Conservation (phyloP, 2,113 vertebrate genomes). For the Cepphus grylle region DNA sequence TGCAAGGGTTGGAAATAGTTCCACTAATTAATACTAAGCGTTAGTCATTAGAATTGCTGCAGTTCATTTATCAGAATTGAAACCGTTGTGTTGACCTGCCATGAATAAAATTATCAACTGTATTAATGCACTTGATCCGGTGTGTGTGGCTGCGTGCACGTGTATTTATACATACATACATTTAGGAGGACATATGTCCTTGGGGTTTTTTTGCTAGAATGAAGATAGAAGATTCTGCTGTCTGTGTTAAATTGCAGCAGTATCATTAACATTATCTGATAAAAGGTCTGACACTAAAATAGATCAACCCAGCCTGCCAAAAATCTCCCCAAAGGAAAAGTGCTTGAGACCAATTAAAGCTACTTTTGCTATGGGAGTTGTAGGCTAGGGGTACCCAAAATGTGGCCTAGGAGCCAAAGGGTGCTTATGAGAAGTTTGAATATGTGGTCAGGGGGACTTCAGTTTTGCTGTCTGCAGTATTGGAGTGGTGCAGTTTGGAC, state of each 20-base stretch:
- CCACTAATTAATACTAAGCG: not conserved
- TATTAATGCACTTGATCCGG: not conserved
- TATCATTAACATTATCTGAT: not conserved
- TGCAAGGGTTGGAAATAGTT: conserved; percentile 23
- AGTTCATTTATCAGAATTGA: not conserved
- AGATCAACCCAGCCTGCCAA: not conserved
- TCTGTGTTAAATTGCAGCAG: not conserved
- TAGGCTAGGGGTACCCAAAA: not conserved
- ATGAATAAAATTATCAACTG: not conserved
- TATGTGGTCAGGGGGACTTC: not conserved
- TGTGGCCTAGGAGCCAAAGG: not conserved
- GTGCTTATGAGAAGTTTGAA: not conserved
- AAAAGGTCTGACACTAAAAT: not conserved
- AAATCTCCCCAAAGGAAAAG: not conserved
- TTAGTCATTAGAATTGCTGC: not conserved
- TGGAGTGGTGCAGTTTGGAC: not conserved
- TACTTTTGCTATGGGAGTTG: not conserved
- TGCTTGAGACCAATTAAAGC: not conserved
- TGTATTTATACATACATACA: not conserved
- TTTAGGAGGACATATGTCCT: not conserved
- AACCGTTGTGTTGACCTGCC: not conserved
- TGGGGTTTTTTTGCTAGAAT: fast-evolving
- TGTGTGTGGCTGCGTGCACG: not conserved
- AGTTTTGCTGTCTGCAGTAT: not conserved
- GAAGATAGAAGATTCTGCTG: not conserved